Percentiles rank a stretch among this genome's conserved stretches.
Evolutionary conservation across 2,113 vertebrate species (phyloP).

Genomic region (Amia ocellicauda): DNA sequence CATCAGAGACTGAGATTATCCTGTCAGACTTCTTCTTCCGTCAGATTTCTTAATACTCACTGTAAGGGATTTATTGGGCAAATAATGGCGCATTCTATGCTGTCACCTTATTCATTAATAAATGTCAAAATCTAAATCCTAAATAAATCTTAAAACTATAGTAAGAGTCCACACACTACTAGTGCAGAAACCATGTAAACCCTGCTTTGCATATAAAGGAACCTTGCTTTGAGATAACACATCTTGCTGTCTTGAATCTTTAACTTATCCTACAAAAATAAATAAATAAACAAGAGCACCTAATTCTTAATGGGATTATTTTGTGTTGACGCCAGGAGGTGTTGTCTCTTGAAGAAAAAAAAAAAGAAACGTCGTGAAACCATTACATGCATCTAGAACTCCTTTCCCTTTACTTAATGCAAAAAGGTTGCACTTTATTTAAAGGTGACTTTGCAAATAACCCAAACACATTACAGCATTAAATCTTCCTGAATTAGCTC

Average conservation of each 20-base stretch:
- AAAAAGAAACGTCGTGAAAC: too few species aligned
- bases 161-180: slow-evolving; percentile 39
- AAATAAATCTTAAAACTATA: slow-evolving; percentile 48
- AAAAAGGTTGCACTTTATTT: too few species aligned
- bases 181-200: slow-evolving; percentile 49
- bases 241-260: slow-evolving; percentile 22
- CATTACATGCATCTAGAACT: too few species aligned
- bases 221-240: slow-evolving; percentile 38
- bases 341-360: too few species aligned
- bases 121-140: slow-evolving; percentile 54
- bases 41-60: slow-evolving; percentile 46
- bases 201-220: slow-evolving; percentile 55
- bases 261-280: background rate
- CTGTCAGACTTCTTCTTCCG: slow-evolving; percentile 27
- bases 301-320: too few species aligned
- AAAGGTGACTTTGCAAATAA: too few species aligned
- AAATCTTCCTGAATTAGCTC: too few species aligned
- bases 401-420: too few species aligned
- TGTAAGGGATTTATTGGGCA: slow-evolving; percentile 54
- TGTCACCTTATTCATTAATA: slow-evolving; percentile 60
- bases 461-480: too few species aligned
- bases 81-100: slow-evolving; percentile 31
- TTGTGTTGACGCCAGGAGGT: too few species aligned
- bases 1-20: slow-evolving; percentile 41
- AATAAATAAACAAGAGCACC: too few species aligned